Percentiles rank a stretch among this genome's conserved stretches.
Conservation (phyloP, 2,888 invertebrate genomes). For the Elegia similella region DNA sequence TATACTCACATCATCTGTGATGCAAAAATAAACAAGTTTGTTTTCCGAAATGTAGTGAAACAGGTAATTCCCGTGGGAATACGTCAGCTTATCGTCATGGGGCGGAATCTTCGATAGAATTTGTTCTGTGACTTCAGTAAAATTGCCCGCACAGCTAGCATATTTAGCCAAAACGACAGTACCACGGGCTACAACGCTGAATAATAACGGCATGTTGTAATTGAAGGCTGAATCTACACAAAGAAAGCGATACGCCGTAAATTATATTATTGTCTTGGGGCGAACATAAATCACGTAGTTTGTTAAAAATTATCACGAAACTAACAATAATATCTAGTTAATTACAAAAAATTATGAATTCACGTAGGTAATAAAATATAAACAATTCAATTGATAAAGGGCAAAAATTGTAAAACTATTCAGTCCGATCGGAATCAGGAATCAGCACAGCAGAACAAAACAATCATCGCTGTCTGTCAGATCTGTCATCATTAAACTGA, state of each 20-base stretch:
- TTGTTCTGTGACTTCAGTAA: slow-evolving; percentile 96
- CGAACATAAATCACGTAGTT: background rate
- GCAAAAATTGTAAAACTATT: background rate
- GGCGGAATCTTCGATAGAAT: slow-evolving; percentile 92
- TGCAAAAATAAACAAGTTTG: slow-evolving; percentile 94
- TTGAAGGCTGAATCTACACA: slow-evolving; percentile 4
- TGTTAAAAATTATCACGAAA: background rate
- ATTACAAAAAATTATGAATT: background rate
- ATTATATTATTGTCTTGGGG: background rate
- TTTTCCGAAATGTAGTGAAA: slow-evolving; percentile 96
- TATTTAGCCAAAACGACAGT: slow-evolving; percentile 93
- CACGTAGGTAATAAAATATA: background rate
- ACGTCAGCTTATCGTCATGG: slow-evolving; percentile 95
- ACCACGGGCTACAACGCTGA: slow-evolving; percentile 93
- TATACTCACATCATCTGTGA: slow-evolving; percentile 93
- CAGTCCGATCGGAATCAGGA: background rate
- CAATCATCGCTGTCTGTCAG: background rate
- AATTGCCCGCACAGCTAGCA: slow-evolving; percentile 96
- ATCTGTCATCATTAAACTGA: no score
- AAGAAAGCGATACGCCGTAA: slow-evolving; percentile 15
- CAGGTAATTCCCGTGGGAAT: slow-evolving; percentile 95
- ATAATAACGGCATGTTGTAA: slow-evolving; percentile 92
- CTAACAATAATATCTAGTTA: background rate
- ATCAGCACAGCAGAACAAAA: background rate
- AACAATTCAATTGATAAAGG: background rate